Base-by-base conservation (phyloP, 2,888 invertebrate genomes). In the Himalopsyche japonica region DNA sequence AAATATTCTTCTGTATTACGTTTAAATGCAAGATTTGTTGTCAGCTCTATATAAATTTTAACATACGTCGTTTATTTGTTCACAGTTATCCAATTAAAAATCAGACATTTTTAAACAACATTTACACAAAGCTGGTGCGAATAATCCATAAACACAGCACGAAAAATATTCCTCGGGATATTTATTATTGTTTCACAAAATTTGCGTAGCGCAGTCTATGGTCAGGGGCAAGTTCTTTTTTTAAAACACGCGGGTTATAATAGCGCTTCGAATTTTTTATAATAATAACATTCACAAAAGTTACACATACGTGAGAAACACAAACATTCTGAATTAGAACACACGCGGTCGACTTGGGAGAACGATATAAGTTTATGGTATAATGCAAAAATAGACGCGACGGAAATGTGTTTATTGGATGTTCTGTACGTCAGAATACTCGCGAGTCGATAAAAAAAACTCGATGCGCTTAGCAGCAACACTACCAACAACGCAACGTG, bases 251-350 rank as follows among this genome's bases (percentile, higher is more conserved):
- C 81, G 27, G 57, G 20, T 24, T n/a, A n/a, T 27, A 15, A 64
- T 34, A n/a, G 80, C 80, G 70, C 64, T 6, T 64, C 20, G 43
- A 70, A 70, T 37, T 43, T 43, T 43, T 43, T 15, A 43, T 43
- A 43, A 20, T 34, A 81, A 20, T 34, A 81, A 81, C 37, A 81
- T 64, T 70, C 64, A 70, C 80, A 79, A 47, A 49, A 57, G 49
- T 49, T 49, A 80, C 80, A 79, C 79, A 24, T 32, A 64, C 80
- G 34, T 81, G 70, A 81, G 70, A 81, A 81, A 81, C 37, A 70
- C 47, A 37, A 27, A 79, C 34, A 76, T 32, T 76, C 34, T 20
- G 43, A 79, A 79, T 79, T 79, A 37, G 43, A 37, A 34, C 81
- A 27, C 43, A 43, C 81, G 70, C 81, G 76, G 70, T 15, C 43